Evolutionary conservation across 2,888 invertebrate species (phyloP).

Genomic region (Adelphocoris suturalis): DNA sequence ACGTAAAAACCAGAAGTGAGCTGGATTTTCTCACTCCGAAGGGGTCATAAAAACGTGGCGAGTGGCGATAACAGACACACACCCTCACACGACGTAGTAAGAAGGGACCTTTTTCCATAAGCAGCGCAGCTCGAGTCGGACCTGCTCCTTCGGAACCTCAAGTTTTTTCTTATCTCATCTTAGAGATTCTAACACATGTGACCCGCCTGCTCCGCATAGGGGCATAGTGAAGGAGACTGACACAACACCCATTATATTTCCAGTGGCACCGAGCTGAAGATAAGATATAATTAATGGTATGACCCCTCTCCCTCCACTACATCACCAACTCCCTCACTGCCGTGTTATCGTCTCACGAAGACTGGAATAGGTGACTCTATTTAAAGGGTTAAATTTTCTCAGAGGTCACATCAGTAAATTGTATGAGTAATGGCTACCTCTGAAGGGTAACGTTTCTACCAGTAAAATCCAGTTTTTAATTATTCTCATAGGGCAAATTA

Average conservation of each 20-base stretch:
- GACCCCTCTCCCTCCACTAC: constrained; percentile 1
- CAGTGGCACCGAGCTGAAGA: constrained; percentile 42
- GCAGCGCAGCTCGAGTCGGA: constrained; percentile 54
- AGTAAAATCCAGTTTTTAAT: background rate
- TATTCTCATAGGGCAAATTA: too few relatives aligned
- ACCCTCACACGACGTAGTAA: constrained; percentile 16
- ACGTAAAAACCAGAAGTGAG: constrained; percentile 1
- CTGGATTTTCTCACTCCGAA: constrained; percentile 44
- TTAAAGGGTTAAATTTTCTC: constrained; percentile 38
- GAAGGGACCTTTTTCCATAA: constrained; percentile 54
- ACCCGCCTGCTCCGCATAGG: constrained; percentile 47
- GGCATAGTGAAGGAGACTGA: constrained; percentile 50
- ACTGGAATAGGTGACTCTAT: constrained; percentile 58
- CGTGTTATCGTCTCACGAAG: constrained; percentile 50
- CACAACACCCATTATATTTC: constrained; percentile 68
- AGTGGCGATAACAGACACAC: constrained; percentile 53
- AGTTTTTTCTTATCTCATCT: constrained; percentile 55
- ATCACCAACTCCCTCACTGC: background rate
- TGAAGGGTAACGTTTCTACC: background rate
- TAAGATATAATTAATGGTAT: constrained; percentile 68
- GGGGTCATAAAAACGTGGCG: constrained; percentile 59
- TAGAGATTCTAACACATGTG: constrained; percentile 67
- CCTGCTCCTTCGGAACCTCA: constrained; percentile 51
- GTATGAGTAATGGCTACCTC: background rate
- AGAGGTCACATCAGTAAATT: background rate